These are phyloP conservation scores for Ceratina calcarata DNA, from an alignment of 1,140 invertebrate genomes.

Conservation along the genomic window DNA sequence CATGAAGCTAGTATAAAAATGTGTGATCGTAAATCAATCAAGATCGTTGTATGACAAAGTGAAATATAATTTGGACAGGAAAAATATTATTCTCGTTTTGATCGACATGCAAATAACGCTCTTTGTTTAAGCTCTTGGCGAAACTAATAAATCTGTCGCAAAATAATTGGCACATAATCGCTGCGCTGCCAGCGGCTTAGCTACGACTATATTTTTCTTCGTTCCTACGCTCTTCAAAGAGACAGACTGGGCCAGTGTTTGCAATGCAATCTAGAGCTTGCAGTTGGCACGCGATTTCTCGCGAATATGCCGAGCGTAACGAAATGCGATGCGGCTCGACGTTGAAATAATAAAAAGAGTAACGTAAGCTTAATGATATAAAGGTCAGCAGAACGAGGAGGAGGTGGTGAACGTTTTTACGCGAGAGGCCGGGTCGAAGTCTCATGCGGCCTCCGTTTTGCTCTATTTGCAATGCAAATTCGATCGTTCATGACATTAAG, in stretches of 20 bases:
- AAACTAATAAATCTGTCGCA: neutral
- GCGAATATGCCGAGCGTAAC: slow-evolving; percentile 12
- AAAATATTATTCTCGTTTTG: neutral
- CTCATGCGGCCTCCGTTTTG: neutral
- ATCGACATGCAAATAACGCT: neutral
- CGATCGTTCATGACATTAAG: slow-evolving; percentile 13
- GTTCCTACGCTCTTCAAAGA: neutral
- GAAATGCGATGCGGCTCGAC: slow-evolving; percentile 9
- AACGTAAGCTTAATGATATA: slow-evolving; percentile 23
- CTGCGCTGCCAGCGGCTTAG: too few relatives aligned
- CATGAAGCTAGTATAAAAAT: neutral
- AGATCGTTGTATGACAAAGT: neutral
- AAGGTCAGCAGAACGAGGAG: slow-evolving; percentile 21
- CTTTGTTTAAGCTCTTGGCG: neutral
- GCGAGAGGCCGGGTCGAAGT: neutral
- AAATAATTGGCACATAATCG: neutral
- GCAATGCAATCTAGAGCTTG: neutral
- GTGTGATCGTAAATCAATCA: neutral
- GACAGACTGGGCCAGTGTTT: neutral
- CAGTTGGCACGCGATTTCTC: slow-evolving; percentile 21
- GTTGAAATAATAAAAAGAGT: slow-evolving; percentile 33
- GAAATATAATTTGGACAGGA: neutral
- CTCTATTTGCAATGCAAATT: slow-evolving; percentile 18
- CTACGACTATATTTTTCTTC: neutral
- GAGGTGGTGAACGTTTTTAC: neutral